Percentiles rank a stretch among this genome's conserved stretches.
phyloP scores from a whole-genome alignment of 2,113 vertebrate genomes.

The Vulpes vulpes region DNA sequence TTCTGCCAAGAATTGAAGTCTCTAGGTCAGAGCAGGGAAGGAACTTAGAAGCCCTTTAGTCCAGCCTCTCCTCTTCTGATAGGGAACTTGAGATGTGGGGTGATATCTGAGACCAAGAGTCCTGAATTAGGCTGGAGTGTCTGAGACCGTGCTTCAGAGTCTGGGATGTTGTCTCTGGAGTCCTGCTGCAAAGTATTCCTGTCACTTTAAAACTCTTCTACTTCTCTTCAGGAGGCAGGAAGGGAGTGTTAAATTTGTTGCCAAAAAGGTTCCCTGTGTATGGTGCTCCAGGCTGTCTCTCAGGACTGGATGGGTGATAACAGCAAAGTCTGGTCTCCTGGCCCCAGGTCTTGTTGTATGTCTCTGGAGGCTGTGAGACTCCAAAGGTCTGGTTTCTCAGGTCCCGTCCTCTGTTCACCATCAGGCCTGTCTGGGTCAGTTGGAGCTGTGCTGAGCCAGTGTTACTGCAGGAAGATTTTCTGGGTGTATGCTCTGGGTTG shows the following conservation, averaged over 20 bases:
- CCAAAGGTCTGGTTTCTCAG: constrained; percentile 1
- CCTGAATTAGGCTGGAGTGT: constrained; percentile 31
- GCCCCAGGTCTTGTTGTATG: neutral
- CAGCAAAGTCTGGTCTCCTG: neutral
- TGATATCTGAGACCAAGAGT: constrained; percentile 52
- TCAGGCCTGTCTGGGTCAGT: neutral
- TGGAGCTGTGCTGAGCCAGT: neutral
- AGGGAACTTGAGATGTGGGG: constrained; percentile 55
- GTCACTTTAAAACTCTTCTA: constrained; percentile 17
- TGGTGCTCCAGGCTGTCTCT: neutral
- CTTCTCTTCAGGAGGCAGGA: constrained; percentile 48
- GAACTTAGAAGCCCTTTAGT: neutral
- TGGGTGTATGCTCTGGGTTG: neutral
- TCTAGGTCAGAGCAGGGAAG: constrained; percentile 48
- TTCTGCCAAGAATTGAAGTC: constrained; percentile 34
- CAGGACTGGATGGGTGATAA: neutral
- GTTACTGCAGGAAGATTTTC: neutral
- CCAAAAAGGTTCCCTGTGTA: neutral
- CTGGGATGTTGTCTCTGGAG: neutral
- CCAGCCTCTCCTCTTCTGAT: constrained; percentile 54
- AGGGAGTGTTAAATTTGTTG: neutral
- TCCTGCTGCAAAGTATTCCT: neutral
- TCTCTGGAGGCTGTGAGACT: neutral
- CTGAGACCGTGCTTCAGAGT: neutral
- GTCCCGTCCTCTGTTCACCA: neutral